A percentile compares a stretch with the other conserved stretches of the same genome.
Conservation (phyloP, 2,113 vertebrate species). For the Cyrtonyx montezumae region DNA sequence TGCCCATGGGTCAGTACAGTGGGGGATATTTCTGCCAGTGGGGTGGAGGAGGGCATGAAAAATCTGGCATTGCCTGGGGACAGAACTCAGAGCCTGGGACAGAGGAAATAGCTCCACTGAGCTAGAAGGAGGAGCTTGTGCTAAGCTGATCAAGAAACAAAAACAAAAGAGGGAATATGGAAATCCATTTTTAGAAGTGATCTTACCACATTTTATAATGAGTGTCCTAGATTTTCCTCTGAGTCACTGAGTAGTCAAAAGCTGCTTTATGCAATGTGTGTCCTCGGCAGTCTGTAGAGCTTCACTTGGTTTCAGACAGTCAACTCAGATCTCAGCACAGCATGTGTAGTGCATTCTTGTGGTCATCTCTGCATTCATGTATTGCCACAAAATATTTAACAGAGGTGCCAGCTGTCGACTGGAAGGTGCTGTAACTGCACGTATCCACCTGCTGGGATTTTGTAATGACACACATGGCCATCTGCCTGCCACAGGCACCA, state of each 20-base stretch:
- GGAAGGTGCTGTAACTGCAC: background rate
- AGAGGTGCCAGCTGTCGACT: background rate
- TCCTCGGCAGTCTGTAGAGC: background rate
- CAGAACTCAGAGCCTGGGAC: background rate
- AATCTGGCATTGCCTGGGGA: rapidly evolving
- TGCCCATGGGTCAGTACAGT: background rate
- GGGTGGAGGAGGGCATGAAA: background rate
- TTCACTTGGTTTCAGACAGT: background rate
- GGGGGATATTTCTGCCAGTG: rapidly evolving
- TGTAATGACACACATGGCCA: background rate
- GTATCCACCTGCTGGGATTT: background rate
- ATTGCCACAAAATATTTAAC: background rate
- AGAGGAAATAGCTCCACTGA: background rate
- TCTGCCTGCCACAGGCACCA: background rate
- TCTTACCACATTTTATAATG: background rate
- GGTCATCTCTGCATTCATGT: background rate
- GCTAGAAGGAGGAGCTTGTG: background rate
- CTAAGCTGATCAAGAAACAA: background rate
- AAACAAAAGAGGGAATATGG: background rate
- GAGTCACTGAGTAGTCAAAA: background rate
- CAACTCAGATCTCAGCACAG: background rate
- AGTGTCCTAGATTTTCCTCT: background rate
- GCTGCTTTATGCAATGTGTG: background rate
- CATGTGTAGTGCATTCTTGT: background rate
- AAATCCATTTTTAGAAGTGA: constrained; percentile 29